These are phyloP conservation scores for Panzeria rudis DNA, from an alignment of 2,888 invertebrate species.

Conservation along the genomic window DNA sequence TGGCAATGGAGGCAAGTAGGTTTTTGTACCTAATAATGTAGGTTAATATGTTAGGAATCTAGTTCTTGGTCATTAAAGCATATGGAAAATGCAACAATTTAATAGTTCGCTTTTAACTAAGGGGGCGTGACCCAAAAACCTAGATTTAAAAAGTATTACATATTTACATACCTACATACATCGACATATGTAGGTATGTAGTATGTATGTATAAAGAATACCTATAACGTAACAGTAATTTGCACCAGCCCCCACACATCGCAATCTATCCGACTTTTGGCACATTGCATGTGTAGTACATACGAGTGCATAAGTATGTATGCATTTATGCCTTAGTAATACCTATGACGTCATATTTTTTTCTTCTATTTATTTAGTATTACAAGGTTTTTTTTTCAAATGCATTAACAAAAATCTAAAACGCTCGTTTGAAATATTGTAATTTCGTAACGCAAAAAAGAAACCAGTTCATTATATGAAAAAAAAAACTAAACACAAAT, in stretches of 20 bases:
- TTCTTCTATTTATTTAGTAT: constrained; percentile 44
- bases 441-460: constrained; percentile 66
- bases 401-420: constrained; percentile 61
- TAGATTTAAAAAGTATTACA: constrained; percentile 31
- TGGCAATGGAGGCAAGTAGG: not conserved
- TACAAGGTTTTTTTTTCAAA: constrained; percentile 66
- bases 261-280: constrained; percentile 9
- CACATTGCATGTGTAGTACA: not conserved
- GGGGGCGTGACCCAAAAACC: constrained; percentile 69
- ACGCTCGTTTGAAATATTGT: constrained; percentile 62
- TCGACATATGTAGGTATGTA: no score
- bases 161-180: not conserved
- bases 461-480: constrained; percentile 70
- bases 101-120: not conserved
- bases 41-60: constrained; percentile 67
- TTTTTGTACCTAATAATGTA: not conserved
- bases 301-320: not conserved
- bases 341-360: constrained; percentile 50
- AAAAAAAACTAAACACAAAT: constrained; percentile 31
- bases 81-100: constrained; percentile 64
- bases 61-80: constrained; percentile 68
- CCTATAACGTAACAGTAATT: constrained; percentile 4
- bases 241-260: constrained; percentile 48
- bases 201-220: not conserved
- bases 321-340: constrained; percentile 30